Evolutionary conservation across 2,888 invertebrate genomes (phyloP).

Genomic region (Orgyia antiqua): DNA sequence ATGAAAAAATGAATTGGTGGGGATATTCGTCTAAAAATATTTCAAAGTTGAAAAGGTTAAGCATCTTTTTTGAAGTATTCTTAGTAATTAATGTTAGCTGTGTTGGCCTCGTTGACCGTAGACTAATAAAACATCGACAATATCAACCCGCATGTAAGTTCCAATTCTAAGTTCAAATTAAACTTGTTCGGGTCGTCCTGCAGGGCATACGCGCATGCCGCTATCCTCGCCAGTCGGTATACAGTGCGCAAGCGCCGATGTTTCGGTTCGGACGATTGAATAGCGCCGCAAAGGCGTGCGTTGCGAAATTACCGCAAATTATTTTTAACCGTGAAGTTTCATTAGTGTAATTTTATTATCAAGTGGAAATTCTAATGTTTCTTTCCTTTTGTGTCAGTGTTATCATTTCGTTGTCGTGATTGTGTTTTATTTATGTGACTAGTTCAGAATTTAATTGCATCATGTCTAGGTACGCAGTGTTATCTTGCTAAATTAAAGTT

Average conservation of each 20-base stretch:
- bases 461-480: constrained; percentile 23
- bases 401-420: too few relatives aligned
- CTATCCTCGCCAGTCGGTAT: constrained; percentile 8
- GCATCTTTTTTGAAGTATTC: constrained; percentile 45
- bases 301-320: constrained; percentile 42
- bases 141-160: constrained; percentile 51
- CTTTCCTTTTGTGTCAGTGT: constrained; percentile 16
- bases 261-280: constrained; percentile 59
- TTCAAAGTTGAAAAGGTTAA: constrained; percentile 34
- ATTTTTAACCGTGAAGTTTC: constrained; percentile 11
- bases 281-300: constrained; percentile 40
- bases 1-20: too few relatives aligned
- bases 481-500: constrained; percentile 39
- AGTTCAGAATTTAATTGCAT: constrained; percentile 30
- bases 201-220: constrained; percentile 20
- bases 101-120: constrained; percentile 40
- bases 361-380: constrained; percentile 9
- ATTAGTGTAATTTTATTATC: constrained; percentile 27
- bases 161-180: constrained; percentile 64
- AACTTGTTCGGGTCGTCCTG: constrained; percentile 40
- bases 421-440: constrained; percentile 30
- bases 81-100: constrained; percentile 44
- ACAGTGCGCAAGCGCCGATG: constrained; percentile 61
- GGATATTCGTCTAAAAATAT: too few relatives aligned
- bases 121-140: constrained; percentile 53